A percentile compares a stretch with the other conserved stretches of the same genome.
These are phyloP conservation scores for Balearica regulorum DNA, from an alignment of 2,797 vertebrate genomes.

Conservation along the genomic window DNA sequence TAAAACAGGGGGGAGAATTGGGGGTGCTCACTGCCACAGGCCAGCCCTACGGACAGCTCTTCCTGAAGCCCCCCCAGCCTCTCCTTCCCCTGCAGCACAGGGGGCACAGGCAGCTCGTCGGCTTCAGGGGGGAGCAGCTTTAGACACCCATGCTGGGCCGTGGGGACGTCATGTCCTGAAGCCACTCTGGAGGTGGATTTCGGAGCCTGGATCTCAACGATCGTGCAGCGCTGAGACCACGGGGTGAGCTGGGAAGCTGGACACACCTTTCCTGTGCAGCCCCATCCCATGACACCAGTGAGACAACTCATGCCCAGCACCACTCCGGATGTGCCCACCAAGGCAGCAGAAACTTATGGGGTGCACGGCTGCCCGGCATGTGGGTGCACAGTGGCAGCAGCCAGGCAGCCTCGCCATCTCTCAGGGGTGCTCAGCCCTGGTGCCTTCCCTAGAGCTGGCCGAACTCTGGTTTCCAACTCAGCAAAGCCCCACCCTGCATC, in stretches of 20 bases:
- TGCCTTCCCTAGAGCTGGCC: not conserved
- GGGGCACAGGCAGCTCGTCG: not conserved
- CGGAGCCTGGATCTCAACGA: fast-evolving
- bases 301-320: not conserved
- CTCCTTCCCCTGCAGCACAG: not conserved
- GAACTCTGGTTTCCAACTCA: not conserved
- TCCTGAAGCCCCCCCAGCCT: not conserved
- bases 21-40: not conserved
- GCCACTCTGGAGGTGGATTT: not conserved
- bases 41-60: not conserved
- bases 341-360: not conserved
- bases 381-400: not conserved
- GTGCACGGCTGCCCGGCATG: not conserved
- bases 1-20: not conserved
- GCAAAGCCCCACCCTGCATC: conserved; percentile 44
- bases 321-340: fast-evolving
- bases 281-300: not conserved
- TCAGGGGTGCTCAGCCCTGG: not conserved
- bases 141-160: fast-evolving
- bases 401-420: not conserved
- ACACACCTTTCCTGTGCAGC: not conserved
- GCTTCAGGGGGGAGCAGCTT: not conserved
- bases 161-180: not conserved
- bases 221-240: fast-evolving
- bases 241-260: not conserved